Percentiles rank a stretch among this genome's conserved stretches.
Evolutionary conservation across 2,797 vertebrate genomes (phyloP).

Genomic region (Eupleurogrammus muticus): DNA sequence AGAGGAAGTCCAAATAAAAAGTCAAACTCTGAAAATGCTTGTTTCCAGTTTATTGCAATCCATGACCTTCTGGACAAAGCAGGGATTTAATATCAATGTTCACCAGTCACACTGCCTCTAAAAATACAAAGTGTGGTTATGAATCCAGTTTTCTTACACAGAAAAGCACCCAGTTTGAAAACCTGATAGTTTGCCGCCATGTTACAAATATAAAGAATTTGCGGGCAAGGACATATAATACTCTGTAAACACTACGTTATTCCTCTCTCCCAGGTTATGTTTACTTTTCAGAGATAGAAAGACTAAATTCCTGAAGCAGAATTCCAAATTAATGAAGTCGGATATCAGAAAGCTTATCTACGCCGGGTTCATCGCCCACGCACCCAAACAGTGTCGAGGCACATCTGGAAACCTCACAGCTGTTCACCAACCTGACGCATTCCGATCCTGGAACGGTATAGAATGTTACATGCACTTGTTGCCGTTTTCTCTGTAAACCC

Average conservation of each 20-base stretch:
- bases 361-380: constrained; percentile 4
- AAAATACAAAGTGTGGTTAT: constrained; percentile 60
- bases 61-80: constrained; percentile 62
- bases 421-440: constrained; percentile 36
- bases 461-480: constrained; percentile 1
- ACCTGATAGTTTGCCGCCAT: constrained; percentile 35
- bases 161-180: constrained; percentile 58
- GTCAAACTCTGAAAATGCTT: constrained; percentile 28
- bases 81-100: constrained; percentile 51
- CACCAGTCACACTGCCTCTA: constrained; percentile 39
- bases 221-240: constrained; percentile 57
- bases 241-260: constrained; percentile 74
- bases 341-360: constrained; percentile 17
- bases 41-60: constrained; percentile 85
- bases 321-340: constrained; percentile 48
- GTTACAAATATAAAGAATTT: constrained; percentile 57
- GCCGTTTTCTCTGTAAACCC: constrained; percentile 57
- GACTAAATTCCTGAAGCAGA: constrained; percentile 34
- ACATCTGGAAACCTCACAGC: constrained; percentile 50
- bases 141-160: constrained; percentile 64
- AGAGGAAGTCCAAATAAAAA: neutral
- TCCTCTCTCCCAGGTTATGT: constrained; percentile 19
- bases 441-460: constrained; percentile 23
- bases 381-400: constrained; percentile 24
- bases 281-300: constrained; percentile 41